Evolutionary conservation across 2,797 vertebrate species (phyloP).

Genomic region (Cossypha dichroa): DNA sequence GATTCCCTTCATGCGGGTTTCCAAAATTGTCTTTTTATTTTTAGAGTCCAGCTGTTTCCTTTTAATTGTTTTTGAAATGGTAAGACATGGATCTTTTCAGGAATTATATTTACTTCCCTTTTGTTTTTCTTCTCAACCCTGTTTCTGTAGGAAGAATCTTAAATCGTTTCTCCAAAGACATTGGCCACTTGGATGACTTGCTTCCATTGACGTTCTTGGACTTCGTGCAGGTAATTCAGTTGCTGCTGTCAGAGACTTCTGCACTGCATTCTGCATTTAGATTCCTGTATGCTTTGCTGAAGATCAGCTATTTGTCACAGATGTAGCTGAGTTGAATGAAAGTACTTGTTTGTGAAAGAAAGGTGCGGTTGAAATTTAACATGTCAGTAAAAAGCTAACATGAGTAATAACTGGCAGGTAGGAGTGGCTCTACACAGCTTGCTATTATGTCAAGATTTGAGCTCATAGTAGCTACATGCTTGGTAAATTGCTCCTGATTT

Average conservation of each 20-base stretch:
- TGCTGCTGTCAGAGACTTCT: not conserved
- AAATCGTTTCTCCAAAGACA: slow-evolving; percentile 95
- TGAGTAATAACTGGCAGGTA: slow-evolving; percentile 79
- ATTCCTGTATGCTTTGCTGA: not conserved
- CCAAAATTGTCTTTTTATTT: not conserved
- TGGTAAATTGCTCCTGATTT: slow-evolving; percentile 75
- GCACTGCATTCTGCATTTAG: not conserved
- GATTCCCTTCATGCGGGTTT: not conserved
- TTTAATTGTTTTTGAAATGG: not conserved
- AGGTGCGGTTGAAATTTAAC: slow-evolving; percentile 79
- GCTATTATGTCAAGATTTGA: slow-evolving; percentile 64
- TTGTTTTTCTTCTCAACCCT: slow-evolving; percentile 40
- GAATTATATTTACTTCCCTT: not conserved
- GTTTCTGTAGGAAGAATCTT: slow-evolving; percentile 79
- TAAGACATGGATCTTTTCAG: not conserved
- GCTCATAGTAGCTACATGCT: slow-evolving; percentile 73
- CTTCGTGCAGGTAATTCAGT: slow-evolving; percentile 90
- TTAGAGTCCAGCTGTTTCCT: not conserved
- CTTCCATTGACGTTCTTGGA: slow-evolving; percentile 93
- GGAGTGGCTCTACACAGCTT: slow-evolving; percentile 77
- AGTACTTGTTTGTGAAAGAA: slow-evolving; percentile 82
- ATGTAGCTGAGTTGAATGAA: slow-evolving; percentile 76
- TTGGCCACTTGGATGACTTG: slow-evolving; percentile 93
- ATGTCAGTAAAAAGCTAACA: slow-evolving; percentile 78
- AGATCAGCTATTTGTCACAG: slow-evolving; percentile 77